Percentiles rank a stretch among this genome's conserved stretches.
phyloP scores from a whole-genome alignment of 1,140 invertebrate species.

The Gonatopus flavifemur region DNA sequence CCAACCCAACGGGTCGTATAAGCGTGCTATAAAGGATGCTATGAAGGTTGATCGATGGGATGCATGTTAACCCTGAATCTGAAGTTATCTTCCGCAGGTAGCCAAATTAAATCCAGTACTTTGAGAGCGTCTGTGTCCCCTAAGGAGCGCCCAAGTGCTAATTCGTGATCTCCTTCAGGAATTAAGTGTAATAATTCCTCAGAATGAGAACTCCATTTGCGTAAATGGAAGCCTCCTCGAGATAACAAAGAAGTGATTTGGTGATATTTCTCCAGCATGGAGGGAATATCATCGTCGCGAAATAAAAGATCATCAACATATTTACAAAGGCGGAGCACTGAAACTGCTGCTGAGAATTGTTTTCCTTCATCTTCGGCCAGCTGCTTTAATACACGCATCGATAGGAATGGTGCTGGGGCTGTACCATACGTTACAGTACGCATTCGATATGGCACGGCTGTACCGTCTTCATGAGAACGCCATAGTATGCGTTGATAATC shows the following conservation, averaged over 20 bases:
- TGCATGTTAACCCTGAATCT: not conserved
- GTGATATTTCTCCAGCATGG: too few relatives aligned
- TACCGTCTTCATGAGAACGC: not conserved
- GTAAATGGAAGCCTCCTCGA: too few relatives aligned
- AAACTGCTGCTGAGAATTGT: not conserved
- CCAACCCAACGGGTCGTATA: constrained; percentile 1
- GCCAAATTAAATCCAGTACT: not conserved
- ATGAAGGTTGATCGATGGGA: not conserved
- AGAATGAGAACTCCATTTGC: too few relatives aligned
- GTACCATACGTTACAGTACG: constrained; percentile 5
- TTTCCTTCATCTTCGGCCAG: not conserved
- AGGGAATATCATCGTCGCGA: too few relatives aligned
- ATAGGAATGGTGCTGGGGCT: not conserved
- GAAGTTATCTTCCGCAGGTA: not conserved
- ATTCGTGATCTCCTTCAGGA: too few relatives aligned
- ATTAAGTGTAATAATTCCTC: too few relatives aligned
- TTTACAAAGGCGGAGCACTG: not conserved
- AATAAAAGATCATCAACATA: constrained; percentile 1
- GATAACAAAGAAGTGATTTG: too few relatives aligned
- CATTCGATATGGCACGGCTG: not conserved
- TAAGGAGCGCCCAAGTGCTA: not conserved
- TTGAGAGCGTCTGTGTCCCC: not conserved
- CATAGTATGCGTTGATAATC: constrained; percentile 5
- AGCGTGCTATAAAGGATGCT: not conserved
- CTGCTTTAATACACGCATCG: not conserved